Conservation (phyloP, 2,797 vertebrate species). For the Arctocebus calabarensis region DNA sequence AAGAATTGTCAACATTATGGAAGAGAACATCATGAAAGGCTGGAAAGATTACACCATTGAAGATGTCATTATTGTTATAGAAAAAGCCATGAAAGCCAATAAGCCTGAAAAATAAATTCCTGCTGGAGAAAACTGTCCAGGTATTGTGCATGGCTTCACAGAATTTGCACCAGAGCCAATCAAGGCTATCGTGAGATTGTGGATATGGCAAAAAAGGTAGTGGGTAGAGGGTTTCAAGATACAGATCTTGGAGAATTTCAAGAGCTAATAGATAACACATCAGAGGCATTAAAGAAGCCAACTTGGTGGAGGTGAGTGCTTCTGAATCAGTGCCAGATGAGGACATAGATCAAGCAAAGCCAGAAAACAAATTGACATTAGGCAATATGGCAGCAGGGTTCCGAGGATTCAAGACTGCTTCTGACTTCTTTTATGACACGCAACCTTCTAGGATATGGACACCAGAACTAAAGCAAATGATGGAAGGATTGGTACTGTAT, state of each 20-base stretch:
- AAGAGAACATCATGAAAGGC: neutral
- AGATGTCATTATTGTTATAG: neutral
- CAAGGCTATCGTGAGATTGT: neutral
- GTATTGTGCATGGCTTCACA: neutral
- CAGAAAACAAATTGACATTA: neutral
- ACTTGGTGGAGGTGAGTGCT: neutral
- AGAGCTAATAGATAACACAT: neutral
- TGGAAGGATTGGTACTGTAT: neutral
- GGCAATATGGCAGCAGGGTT: neutral
- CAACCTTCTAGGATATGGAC: neutral
- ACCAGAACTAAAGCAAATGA: neutral
- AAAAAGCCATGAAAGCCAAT: neutral
- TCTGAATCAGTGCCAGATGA: neutral
- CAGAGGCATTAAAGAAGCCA: neutral
- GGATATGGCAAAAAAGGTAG: neutral
- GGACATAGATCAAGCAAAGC: neutral
- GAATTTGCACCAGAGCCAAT: neutral
- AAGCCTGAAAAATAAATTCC: neutral
- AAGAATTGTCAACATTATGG: neutral
- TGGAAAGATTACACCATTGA: neutral
- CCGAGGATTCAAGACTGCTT: neutral
- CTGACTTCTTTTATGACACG: neutral
- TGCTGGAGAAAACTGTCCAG: neutral
- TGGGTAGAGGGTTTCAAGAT: neutral
- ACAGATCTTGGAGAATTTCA: neutral